Percentiles rank a stretch among this genome's conserved stretches.
phyloP scores from a whole-genome alignment of 2,113 vertebrate genomes.

The Heterotis niloticus region DNA sequence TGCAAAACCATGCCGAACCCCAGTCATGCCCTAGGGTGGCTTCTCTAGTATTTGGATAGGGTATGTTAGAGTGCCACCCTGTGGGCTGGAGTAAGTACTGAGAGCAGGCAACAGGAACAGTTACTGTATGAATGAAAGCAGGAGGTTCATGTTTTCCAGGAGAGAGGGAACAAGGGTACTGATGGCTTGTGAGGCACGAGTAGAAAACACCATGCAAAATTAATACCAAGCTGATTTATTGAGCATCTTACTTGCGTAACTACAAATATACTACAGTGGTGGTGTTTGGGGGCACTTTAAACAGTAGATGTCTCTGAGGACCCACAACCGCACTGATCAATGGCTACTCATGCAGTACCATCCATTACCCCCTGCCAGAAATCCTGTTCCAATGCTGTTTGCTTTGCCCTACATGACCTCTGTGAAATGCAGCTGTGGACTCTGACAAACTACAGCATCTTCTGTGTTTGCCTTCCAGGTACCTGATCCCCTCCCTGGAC shows the following conservation, averaged over 20 bases:
- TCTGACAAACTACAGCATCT: background rate
- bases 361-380: background rate
- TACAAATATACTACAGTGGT: background rate
- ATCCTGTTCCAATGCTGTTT: background rate
- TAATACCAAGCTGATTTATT: background rate
- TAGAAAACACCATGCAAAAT: background rate
- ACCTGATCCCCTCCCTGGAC: slow-evolving; percentile 91
- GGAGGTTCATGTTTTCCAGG: slow-evolving; percentile 1
- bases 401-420: too few species aligned
- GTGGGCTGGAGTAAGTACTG: slow-evolving; percentile 46
- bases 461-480: slow-evolving; percentile 66
- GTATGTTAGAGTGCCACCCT: slow-evolving; percentile 42
- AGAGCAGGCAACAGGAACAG: background rate
- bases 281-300: too few species aligned
- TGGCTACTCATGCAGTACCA: background rate
- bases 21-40: slow-evolving; percentile 24
- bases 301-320: background rate
- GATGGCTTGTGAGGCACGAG: background rate
- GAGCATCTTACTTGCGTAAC: too few species aligned
- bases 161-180: background rate
- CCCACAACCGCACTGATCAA: background rate
- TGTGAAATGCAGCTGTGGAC: background rate
- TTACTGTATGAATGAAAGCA: background rate
- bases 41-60: slow-evolving; percentile 14
- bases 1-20: background rate